Evolutionary conservation across 2,797 vertebrate species (phyloP).

Genomic region (Danionella dracula): DNA sequence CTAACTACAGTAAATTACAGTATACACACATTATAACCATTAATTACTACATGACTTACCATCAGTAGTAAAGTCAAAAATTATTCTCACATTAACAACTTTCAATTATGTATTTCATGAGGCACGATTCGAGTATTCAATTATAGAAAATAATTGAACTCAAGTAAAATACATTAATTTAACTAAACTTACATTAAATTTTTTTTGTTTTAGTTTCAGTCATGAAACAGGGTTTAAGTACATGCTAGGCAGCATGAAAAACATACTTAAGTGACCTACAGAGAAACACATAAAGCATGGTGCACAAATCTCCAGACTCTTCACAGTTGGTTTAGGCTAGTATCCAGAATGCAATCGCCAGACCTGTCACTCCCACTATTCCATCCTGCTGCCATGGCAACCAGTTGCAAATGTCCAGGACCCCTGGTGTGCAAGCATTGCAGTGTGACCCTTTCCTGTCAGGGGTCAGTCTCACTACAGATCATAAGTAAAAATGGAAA

Average conservation of each 20-base stretch:
- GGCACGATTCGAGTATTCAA: too few relatives aligned
- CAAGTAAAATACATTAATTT: too few relatives aligned
- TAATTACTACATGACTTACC: too few relatives aligned
- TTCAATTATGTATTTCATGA: too few relatives aligned
- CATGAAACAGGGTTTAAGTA: too few relatives aligned
- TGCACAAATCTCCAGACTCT: conserved; percentile 6
- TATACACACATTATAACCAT: too few relatives aligned
- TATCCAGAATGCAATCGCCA: conserved; percentile 8
- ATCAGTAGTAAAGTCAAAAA: too few relatives aligned
- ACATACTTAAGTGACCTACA: conserved; percentile 2
- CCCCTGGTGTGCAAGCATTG: conserved; percentile 9
- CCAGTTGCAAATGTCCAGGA: conserved; percentile 18
- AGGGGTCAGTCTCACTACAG: conserved; percentile 22
- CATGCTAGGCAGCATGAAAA: not conserved
- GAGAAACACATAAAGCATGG: not conserved
- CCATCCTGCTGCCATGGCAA: conserved; percentile 31
- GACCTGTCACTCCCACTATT: conserved; percentile 13
- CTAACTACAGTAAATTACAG: too few relatives aligned
- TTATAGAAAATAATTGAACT: too few relatives aligned
- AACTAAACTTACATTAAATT: too few relatives aligned
- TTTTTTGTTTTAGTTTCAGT: too few relatives aligned
- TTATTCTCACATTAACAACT: too few relatives aligned
- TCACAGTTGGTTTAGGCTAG: conserved; percentile 8
- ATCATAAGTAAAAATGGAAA: conserved; percentile 12
- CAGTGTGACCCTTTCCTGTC: conserved; percentile 14